These are phyloP conservation scores for Loxodonta africana DNA, from an alignment of 2,113 vertebrate species.

Conservation along the genomic window DNA sequence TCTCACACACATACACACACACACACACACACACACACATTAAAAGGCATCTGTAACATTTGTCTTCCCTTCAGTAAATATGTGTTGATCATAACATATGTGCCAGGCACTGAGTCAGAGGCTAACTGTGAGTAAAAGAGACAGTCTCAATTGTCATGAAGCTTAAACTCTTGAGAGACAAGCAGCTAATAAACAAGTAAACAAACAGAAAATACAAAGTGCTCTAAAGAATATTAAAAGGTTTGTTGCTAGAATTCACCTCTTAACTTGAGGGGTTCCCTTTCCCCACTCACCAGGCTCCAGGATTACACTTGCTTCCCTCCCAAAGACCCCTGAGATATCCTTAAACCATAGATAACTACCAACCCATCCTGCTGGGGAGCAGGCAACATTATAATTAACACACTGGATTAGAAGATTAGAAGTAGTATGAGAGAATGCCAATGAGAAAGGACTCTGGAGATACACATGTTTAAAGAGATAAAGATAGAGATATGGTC, in stretches of 20 bases:
- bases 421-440: background rate
- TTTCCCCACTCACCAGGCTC: background rate
- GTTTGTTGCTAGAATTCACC: background rate
- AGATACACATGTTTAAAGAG: background rate
- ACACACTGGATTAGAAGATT: background rate
- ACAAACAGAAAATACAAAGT: background rate
- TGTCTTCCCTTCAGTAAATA: background rate
- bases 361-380: background rate
- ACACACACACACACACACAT: background rate
- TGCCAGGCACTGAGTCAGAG: background rate
- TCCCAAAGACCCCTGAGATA: background rate
- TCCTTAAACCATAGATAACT: background rate
- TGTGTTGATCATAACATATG: background rate
- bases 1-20: background rate
- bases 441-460: background rate
- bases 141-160: background rate
- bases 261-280: background rate
- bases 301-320: conserved; percentile 2
- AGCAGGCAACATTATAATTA: background rate
- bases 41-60: background rate
- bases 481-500: background rate
- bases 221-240: background rate
- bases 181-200: conserved; percentile 44
- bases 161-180: background rate
- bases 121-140: background rate